Percentiles rank a stretch among this genome's conserved stretches.
Conservation (phyloP, 2,888 invertebrate species). For the Tenthredo notha region DNA sequence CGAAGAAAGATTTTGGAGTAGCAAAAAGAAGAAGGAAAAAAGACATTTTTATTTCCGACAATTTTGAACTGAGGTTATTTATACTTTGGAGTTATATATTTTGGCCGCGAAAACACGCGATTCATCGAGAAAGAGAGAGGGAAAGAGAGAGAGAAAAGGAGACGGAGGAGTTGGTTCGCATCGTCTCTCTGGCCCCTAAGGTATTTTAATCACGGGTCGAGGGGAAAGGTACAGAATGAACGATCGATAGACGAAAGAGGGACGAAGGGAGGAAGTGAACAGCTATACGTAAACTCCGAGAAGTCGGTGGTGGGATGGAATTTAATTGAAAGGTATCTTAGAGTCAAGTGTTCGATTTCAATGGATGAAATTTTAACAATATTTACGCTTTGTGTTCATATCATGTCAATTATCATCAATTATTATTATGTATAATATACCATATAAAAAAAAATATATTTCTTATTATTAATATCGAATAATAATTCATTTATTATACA, state of each 20-base stretch:
- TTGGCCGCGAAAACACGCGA: neutral
- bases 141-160: slow-evolving; percentile 13
- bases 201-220: slow-evolving; percentile 51
- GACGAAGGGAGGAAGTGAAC: neutral
- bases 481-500: too few relatives aligned
- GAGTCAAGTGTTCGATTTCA: neutral
- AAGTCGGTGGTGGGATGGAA: slow-evolving; percentile 19
- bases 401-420: too few relatives aligned
- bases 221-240: slow-evolving; percentile 31
- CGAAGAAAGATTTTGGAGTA: too few relatives aligned
- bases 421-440: too few relatives aligned
- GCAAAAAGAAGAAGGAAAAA: too few relatives aligned
- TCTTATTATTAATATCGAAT: too few relatives aligned
- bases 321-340: slow-evolving; percentile 31
- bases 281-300: slow-evolving; percentile 32
- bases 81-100: neutral
- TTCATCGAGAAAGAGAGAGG: neutral
- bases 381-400: neutral
- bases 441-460: too few relatives aligned
- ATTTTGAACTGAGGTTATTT: neutral
- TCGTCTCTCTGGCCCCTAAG: slow-evolving; percentile 34
- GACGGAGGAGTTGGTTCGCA: slow-evolving; percentile 41
- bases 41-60: too few relatives aligned
- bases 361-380: neutral
- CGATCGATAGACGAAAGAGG: slow-evolving; percentile 45